Evolutionary conservation across 1,140 invertebrate genomes (phyloP), one percentile per base, ranked within the genome.

Genomic region (Copidosoma floridanum): DNA sequence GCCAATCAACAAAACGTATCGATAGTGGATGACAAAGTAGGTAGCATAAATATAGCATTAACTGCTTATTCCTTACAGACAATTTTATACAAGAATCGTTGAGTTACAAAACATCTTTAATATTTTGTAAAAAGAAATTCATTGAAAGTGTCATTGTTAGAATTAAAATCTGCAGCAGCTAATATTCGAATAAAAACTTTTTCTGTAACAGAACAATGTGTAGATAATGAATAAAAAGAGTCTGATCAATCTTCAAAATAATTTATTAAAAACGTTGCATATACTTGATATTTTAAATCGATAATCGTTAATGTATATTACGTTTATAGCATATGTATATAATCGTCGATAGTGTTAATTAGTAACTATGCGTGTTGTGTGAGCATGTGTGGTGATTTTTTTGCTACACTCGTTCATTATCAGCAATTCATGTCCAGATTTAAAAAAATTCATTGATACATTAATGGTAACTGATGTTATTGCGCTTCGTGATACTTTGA

Each of bases 211-310:
- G n/a, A 44, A 58, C n/a, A 56, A 18, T 18, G 11, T 40, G 16
- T 57, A 48, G 40, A 23, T 37, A 41, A 44, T 24, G 2, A 23
- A n/a, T n/a, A 61, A 38, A 61, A 41, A 58, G 20, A 70, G 57
- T 62, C 23, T 58, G 56, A 61, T 24, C 72, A 74, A 76, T 76
- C 72, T 76, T 75, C 68, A 75, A 78, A 77, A 77, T 77, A 77
- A 78, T 77, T 77, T 76, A 78, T 78, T 78, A 76, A 76, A 78
- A 78, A 77, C 72, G 69, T 74, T 68, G 69, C 66, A 68, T 76
- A 74, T n/a, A 74, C 67, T 73, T 74, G 68, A 73, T 74, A 76
- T 67, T 75, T 64, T 64, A 70, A 73, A 71, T 75, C 65, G 67
- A 65, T 74, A 74, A 68, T 69, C 63, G 53, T 53, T 63, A 66